These are phyloP conservation scores for Ips nitidus DNA, from an alignment of 1,140 invertebrate species.

Conservation along the genomic window DNA sequence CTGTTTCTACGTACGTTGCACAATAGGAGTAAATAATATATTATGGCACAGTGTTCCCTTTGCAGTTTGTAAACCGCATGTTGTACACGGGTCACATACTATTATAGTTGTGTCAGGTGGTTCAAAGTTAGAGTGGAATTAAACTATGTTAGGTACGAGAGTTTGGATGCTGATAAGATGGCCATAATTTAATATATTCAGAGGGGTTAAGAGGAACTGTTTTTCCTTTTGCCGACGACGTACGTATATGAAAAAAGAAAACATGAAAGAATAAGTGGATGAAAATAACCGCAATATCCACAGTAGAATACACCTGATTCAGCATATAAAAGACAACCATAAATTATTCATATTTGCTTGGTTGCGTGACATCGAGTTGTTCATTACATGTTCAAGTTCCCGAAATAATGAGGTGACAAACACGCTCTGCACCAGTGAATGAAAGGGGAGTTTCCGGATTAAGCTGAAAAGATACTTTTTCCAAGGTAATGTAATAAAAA, in stretches of 20 bases:
- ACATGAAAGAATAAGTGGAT: conserved; percentile 1
- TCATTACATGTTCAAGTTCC: conserved; percentile 24
- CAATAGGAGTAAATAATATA: conserved; percentile 17
- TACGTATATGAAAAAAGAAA: not conserved
- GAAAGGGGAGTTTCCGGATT: conserved; percentile 4
- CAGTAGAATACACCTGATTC: conserved; percentile 14
- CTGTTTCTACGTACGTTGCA: not conserved
- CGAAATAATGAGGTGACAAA: conserved; percentile 31
- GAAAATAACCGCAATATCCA: not conserved
- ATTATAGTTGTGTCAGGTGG: conserved; percentile 23
- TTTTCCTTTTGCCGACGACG: not conserved
- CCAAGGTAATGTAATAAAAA: not conserved
- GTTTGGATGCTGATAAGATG: conserved; percentile 13
- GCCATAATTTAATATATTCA: conserved; percentile 7
- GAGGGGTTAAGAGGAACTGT: not conserved
- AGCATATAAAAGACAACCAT: conserved; percentile 8
- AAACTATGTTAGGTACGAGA: conserved; percentile 16
- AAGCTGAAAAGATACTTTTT: conserved; percentile 18
- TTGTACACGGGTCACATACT: conserved; percentile 27
- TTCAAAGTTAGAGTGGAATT: conserved; percentile 24
- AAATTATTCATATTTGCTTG: conserved; percentile 18
- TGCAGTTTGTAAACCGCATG: conserved; percentile 28
- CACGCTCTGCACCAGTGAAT: conserved; percentile 15
- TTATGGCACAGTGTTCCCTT: not conserved
- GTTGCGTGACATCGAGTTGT: conserved; percentile 16